Percentiles rank a stretch among this genome's conserved stretches.
Conservation (phyloP, 2,888 invertebrate species). For the Seira sanloemensis region DNA sequence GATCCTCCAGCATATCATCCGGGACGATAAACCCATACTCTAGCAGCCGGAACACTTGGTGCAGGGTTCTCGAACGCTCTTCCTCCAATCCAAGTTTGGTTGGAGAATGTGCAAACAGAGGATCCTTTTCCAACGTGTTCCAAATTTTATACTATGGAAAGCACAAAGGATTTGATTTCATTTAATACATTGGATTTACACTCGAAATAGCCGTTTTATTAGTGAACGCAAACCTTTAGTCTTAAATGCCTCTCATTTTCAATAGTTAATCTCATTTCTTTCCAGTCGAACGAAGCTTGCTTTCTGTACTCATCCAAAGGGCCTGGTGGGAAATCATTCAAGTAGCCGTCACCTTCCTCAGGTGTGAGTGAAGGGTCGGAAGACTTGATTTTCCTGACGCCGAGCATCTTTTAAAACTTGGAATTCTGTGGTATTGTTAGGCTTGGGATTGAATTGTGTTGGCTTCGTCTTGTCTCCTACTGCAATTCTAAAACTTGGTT, state of each 20-base stretch:
- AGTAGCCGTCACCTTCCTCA: constrained; percentile 40
- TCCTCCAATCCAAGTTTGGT: constrained; percentile 77
- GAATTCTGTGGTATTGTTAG: too few species aligned
- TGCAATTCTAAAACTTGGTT: too few species aligned
- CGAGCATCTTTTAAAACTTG: constrained; percentile 59
- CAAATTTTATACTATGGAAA: constrained; percentile 78
- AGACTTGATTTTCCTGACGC: constrained; percentile 37
- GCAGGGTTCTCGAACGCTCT: constrained; percentile 79
- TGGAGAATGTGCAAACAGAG: constrained; percentile 78
- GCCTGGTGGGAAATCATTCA: constrained; percentile 77
- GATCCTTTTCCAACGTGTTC: constrained; percentile 80
- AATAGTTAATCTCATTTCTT: constrained; percentile 85
- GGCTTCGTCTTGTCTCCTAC: too few species aligned
- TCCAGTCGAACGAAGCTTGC: constrained; percentile 90
- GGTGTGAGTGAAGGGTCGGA: not conserved
- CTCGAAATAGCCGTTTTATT: too few species aligned
- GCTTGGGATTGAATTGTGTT: too few species aligned
- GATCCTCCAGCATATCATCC: constrained; percentile 69
- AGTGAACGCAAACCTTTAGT: constrained; percentile 86
- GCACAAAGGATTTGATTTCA: not conserved
- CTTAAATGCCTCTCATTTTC: constrained; percentile 86
- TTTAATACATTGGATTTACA: too few species aligned
- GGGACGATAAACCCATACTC: constrained; percentile 81
- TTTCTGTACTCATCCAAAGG: constrained; percentile 88
- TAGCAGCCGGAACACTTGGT: constrained; percentile 81